phyloP scores from a whole-genome alignment of 2,888 invertebrate species.

The Apotomis capreana region DNA sequence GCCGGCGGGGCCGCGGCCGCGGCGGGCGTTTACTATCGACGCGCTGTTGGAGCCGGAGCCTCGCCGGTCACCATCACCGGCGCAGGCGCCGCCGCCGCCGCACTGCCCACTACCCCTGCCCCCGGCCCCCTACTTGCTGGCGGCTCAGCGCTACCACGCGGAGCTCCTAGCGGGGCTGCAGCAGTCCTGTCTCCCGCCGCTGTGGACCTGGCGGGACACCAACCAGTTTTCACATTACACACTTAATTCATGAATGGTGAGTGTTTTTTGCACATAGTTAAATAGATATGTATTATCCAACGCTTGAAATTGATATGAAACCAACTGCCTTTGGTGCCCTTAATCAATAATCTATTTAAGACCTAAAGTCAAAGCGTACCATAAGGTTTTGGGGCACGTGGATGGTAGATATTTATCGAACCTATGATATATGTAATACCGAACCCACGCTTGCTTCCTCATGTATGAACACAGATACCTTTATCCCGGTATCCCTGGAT shows the following conservation, averaged over 20 bases:
- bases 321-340: no score
- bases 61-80: constrained; percentile 55
- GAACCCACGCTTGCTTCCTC: no score
- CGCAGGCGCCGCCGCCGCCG: constrained; percentile 57
- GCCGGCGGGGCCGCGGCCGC: constrained; percentile 60
- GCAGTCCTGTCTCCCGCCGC: constrained; percentile 75
- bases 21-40: constrained; percentile 68
- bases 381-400: no score
- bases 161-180: constrained; percentile 77
- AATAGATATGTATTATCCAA: background rate
- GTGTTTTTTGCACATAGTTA: constrained; percentile 45
- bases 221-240: constrained; percentile 80
- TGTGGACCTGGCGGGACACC: constrained; percentile 80
- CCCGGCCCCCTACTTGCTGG: constrained; percentile 71
- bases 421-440: no score
- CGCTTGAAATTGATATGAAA: background rate
- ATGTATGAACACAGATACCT: no score
- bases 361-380: no score
- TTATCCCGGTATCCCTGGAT: no score
- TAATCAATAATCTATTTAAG: no score
- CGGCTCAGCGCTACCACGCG: constrained; percentile 78
- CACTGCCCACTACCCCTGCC: constrained; percentile 74
- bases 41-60: constrained; percentile 69
- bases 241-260: constrained; percentile 82
- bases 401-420: no score